A percentile compares a stretch with the other conserved stretches of the same genome.
These are phyloP conservation scores for Pao palembangensis DNA, from an alignment of 2,113 vertebrate species.

Conservation along the genomic window DNA sequence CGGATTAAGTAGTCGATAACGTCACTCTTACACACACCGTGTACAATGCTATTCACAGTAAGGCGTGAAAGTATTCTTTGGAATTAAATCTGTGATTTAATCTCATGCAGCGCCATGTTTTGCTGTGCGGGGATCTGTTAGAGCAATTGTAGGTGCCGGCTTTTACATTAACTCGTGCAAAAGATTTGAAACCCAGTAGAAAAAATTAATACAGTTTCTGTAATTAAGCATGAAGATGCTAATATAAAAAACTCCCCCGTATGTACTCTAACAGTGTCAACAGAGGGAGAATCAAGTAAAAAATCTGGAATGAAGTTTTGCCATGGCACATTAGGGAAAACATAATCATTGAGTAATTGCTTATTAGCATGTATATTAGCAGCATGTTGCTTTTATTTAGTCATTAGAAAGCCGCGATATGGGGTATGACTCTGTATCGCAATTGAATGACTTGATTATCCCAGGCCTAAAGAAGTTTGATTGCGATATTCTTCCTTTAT, in stretches of 20 bases:
- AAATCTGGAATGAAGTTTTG: background rate
- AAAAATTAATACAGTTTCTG: too few species aligned
- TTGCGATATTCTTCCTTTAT: too few species aligned
- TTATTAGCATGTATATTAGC: background rate
- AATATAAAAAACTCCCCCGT: background rate
- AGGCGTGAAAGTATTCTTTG: conserved; percentile 22
- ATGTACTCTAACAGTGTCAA: background rate
- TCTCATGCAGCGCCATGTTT: background rate
- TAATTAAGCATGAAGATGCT: too few species aligned
- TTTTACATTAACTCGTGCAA: background rate
- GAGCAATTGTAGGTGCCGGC: background rate
- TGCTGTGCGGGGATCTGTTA: background rate
- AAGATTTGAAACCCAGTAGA: too few species aligned
- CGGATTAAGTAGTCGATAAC: conserved; percentile 63
- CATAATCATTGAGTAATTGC: background rate
- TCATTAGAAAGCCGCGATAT: background rate
- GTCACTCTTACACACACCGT: conserved; percentile 39
- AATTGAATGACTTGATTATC: too few species aligned
- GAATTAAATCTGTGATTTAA: conserved; percentile 25
- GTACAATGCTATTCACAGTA: conserved; percentile 31
- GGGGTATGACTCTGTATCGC: too few species aligned
- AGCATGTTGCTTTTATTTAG: background rate
- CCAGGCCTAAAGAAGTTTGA: too few species aligned
- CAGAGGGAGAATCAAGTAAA: background rate
- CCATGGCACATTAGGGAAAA: background rate